Conservation (phyloP, 37 sponge, comb jelly and placozoan genomes). For the Halichondria panicea region DNA sequence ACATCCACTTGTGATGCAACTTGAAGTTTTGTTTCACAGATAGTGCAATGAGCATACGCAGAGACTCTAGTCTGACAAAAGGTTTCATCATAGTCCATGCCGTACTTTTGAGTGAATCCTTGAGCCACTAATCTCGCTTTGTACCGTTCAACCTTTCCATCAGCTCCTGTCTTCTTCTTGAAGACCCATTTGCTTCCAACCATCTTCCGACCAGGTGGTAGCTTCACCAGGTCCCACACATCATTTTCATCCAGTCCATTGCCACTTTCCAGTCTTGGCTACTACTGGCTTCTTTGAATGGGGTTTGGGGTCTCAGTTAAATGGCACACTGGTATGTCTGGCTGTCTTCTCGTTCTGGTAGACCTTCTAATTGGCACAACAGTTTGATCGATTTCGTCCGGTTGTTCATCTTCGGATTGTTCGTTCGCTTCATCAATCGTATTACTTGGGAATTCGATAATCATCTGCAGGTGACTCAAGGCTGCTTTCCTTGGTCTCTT, state of each 20-base stretch:
- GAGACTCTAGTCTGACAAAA: constrained; percentile 42
- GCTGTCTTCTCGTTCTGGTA: constrained; percentile 1
- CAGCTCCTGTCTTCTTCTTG: constrained; percentile 35
- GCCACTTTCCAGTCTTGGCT: constrained; percentile 39
- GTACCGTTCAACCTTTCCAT: constrained; percentile 21
- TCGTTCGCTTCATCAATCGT: no score
- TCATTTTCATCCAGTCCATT: constrained; percentile 35
- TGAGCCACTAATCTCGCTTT: constrained; percentile 56
- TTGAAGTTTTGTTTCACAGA: constrained; percentile 29
- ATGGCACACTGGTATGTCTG: no score
- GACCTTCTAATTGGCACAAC: no score
- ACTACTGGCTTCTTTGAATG: constrained; percentile 25
- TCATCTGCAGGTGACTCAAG: no score
- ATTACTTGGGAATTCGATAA: no score
- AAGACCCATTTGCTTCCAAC: constrained; percentile 57
- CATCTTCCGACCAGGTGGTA: not conserved
- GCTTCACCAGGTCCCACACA: constrained; percentile 37
- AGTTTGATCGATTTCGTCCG: no score
- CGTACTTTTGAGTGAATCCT: constrained; percentile 51
- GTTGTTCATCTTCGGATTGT: no score
- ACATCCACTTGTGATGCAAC: constrained; percentile 47
- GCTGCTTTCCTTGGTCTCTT: constrained; percentile 4
- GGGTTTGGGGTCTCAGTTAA: constrained; percentile 17
- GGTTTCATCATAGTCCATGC: constrained; percentile 50
- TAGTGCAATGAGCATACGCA: constrained; percentile 35